These are phyloP conservation scores for Meteorus cinctellus DNA, from an alignment of 2,888 invertebrate genomes.

Conservation along the genomic window DNA sequence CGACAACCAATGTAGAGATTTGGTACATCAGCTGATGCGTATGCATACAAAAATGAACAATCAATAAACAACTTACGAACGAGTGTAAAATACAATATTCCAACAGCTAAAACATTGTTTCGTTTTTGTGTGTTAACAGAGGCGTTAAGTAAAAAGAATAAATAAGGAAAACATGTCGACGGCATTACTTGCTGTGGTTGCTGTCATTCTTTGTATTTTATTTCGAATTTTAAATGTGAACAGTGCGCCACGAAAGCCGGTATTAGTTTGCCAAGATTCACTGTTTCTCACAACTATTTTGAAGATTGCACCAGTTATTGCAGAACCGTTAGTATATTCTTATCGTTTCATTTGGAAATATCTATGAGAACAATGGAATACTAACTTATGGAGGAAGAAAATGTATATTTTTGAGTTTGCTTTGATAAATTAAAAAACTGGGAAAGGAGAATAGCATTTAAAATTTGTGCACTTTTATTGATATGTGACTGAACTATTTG, in stretches of 20 bases:
- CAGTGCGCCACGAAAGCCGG: slow-evolving; percentile 86
- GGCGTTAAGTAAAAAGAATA: not conserved
- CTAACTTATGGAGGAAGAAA: too few species aligned
- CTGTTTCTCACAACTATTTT: slow-evolving; percentile 85
- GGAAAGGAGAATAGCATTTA: too few species aligned
- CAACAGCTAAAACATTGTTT: not conserved
- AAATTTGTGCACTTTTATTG: too few species aligned
- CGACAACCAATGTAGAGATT: too few species aligned
- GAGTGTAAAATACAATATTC: too few species aligned
- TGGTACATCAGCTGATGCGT: too few species aligned
- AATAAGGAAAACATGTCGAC: slow-evolving; percentile 80
- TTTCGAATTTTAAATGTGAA: slow-evolving; percentile 90
- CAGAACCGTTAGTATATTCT: slow-evolving; percentile 85
- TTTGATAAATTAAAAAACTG: too few species aligned
- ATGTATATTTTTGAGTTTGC: too few species aligned
- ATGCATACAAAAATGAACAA: too few species aligned
- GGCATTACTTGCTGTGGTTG: slow-evolving; percentile 85
- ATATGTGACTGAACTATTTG: too few species aligned
- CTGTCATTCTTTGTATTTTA: slow-evolving; percentile 87
- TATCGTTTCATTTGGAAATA: not conserved
- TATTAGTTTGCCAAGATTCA: slow-evolving; percentile 84
- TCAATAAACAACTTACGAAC: too few species aligned
- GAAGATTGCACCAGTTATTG: slow-evolving; percentile 85
- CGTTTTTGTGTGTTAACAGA: not conserved
- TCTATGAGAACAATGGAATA: too few species aligned